Conservation (phyloP, 2,113 vertebrate species). For the Siniperca chuatsi region DNA sequence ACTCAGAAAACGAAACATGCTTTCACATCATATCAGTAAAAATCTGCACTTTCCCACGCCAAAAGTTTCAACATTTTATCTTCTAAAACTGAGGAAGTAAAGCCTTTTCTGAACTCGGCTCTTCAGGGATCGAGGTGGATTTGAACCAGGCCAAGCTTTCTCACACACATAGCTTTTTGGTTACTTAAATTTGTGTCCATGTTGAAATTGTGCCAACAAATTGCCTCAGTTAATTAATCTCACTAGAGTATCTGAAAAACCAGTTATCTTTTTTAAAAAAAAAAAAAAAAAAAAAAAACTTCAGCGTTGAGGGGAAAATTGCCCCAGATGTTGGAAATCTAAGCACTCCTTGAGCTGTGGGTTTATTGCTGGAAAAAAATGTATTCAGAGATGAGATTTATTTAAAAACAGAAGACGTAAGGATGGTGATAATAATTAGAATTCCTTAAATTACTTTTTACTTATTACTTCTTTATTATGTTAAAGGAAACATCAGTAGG, state of each 20-base stretch:
- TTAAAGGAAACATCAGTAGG: background rate
- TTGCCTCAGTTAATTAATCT: constrained; percentile 55
- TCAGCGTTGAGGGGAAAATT: background rate
- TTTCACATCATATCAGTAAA: background rate
- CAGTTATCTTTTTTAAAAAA: background rate
- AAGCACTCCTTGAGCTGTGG: background rate
- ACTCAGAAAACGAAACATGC: background rate
- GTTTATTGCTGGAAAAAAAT: background rate
- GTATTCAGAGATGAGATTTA: background rate
- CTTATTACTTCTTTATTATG: background rate
- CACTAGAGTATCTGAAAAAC: constrained; percentile 5
- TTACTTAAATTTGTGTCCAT: constrained; percentile 14
- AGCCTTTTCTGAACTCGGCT: constrained; percentile 10
- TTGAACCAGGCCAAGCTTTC: constrained; percentile 21
- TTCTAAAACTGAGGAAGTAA: constrained; percentile 9
- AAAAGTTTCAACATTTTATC: constrained; percentile 9
- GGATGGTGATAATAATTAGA: background rate
- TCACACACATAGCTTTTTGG: background rate
- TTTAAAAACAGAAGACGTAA: constrained; percentile 7
- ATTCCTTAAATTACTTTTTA: background rate
- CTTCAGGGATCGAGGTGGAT: constrained; percentile 40
- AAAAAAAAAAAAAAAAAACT: background rate
- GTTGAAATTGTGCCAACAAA: constrained; percentile 11
- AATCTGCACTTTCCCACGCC: constrained; percentile 23
- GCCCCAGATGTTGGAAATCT: constrained; percentile 19